Conservation (phyloP, 2,113 vertebrate species). For the Addax nasomaculatus region DNA sequence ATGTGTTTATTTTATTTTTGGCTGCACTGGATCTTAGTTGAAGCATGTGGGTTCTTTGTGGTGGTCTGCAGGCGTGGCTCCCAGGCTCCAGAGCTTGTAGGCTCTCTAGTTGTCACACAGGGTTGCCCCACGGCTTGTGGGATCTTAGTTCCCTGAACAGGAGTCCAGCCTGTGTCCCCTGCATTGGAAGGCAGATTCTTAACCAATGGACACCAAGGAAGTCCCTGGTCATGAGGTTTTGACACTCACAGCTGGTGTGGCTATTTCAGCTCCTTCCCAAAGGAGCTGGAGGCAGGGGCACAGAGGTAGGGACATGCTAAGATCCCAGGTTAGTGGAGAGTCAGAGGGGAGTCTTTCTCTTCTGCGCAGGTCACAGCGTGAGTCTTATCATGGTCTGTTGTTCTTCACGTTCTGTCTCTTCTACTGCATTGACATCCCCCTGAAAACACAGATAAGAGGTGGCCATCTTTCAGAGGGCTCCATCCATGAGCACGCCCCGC, state of each 20-base stretch:
- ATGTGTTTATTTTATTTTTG: background rate
- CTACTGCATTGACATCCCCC: accelerated
- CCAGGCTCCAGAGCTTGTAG: background rate
- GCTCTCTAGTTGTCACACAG: background rate
- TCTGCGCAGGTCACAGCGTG: background rate
- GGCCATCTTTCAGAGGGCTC: background rate
- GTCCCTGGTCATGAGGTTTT: background rate
- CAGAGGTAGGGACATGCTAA: background rate
- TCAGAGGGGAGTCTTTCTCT: background rate
- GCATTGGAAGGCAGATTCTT: background rate
- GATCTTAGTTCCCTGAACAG: background rate
- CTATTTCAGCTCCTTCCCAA: background rate
- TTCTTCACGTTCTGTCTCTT: background rate
- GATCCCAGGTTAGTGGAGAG: too few species aligned
- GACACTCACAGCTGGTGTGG: background rate
- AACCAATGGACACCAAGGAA: background rate
- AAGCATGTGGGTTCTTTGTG: background rate
- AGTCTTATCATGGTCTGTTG: background rate
- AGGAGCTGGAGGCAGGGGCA: accelerated
- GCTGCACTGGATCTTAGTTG: background rate
- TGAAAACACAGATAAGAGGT: background rate
- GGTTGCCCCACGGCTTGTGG: background rate
- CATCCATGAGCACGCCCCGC: background rate
- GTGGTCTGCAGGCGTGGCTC: background rate
- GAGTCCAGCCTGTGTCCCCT: background rate